phyloP scores from a whole-genome alignment of 2,113 vertebrate species.

The Fregetta grallaria region DNA sequence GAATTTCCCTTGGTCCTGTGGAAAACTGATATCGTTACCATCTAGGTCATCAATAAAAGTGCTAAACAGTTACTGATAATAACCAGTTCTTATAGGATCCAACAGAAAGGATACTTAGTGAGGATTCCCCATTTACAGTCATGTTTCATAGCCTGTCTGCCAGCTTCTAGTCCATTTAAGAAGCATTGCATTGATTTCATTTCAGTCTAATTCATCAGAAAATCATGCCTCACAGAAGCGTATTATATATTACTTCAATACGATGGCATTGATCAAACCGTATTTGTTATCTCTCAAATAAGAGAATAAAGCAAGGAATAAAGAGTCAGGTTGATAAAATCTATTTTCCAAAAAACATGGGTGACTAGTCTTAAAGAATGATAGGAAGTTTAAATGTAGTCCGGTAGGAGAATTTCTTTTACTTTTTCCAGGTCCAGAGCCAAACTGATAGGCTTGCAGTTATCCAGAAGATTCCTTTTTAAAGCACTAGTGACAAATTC shows the following conservation, averaged over 20 bases:
- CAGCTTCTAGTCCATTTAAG: conserved; percentile 40
- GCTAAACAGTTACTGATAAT: neutral
- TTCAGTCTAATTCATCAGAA: conserved; percentile 53
- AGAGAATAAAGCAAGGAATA: conserved; percentile 29
- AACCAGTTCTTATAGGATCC: neutral
- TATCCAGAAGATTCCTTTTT: neutral
- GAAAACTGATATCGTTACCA: neutral
- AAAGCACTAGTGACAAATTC: neutral
- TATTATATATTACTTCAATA: conserved; percentile 22
- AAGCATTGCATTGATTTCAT: conserved; percentile 45
- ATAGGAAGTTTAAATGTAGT: neutral
- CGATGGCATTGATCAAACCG: conserved; percentile 13
- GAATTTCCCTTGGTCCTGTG: neutral
- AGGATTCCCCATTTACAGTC: conserved; percentile 16
- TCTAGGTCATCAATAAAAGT: neutral
- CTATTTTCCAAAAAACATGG: neutral
- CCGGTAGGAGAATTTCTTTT: neutral
- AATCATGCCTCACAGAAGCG: conserved; percentile 14
- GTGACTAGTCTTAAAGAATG: conserved; percentile 11
- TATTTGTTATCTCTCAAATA: conserved; percentile 33
- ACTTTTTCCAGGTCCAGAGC: neutral
- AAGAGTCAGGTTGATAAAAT: conserved; percentile 29
- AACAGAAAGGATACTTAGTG: neutral
- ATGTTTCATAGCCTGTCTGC: conserved; percentile 1
- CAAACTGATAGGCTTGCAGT: neutral